Conservation (phyloP, 2,888 invertebrate genomes). For the Ophion obscuratus region DNA sequence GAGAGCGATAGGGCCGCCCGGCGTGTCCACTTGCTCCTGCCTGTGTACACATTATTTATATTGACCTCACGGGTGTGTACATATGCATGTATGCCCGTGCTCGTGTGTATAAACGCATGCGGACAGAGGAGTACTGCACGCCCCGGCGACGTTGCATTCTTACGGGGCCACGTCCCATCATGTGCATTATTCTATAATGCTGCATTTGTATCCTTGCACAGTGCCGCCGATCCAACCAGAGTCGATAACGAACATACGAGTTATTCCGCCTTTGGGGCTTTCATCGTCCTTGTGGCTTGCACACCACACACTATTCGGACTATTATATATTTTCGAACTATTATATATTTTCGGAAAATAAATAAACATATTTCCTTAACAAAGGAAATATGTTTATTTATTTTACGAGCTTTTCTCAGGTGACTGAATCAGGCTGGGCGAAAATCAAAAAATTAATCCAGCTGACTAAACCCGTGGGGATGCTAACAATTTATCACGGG, state of each 20-base stretch:
- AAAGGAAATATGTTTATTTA: no score
- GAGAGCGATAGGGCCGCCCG: constrained; percentile 72
- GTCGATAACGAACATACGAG: background rate
- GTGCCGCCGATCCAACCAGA: background rate
- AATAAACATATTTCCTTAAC: no score
- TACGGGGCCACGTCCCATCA: constrained; percentile 39
- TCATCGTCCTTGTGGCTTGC: no score
- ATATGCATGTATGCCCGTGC: constrained; percentile 1
- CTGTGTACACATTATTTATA: constrained; percentile 63
- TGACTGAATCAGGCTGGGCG: no score
- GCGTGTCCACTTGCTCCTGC: constrained; percentile 63
- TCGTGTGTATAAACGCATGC: constrained; percentile 10
- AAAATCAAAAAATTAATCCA: no score
- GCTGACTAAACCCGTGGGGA: no score
- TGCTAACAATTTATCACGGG: no score
- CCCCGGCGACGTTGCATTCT: constrained; percentile 64
- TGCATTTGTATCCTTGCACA: constrained; percentile 41
- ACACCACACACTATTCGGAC: no score
- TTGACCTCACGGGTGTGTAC: constrained; percentile 29
- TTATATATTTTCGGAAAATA: no score
- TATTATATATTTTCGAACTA: no score
- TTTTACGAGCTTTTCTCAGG: no score
- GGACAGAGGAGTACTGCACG: constrained; percentile 55
- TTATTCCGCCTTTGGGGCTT: no score
- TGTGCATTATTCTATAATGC: constrained; percentile 47